Evolutionary conservation across 2,113 vertebrate genomes (phyloP).

Genomic region (Xenopus laevis): DNA sequence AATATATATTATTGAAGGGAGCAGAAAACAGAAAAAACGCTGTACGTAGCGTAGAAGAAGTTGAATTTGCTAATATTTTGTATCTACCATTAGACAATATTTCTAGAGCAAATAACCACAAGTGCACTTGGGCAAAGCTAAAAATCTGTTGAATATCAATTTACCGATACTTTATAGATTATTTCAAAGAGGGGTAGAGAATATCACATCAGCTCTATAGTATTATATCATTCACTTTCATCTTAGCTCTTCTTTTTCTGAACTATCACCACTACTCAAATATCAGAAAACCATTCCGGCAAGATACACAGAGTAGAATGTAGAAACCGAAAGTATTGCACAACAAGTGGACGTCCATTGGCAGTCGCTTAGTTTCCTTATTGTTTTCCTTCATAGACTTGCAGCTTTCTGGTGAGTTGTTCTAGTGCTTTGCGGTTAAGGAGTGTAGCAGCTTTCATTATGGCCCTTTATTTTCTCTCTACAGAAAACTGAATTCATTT

Average conservation of each 20-base stretch:
- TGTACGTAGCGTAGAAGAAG: too few species aligned
- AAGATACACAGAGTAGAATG: conserved; percentile 3
- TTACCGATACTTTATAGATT: neutral
- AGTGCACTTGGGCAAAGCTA: neutral
- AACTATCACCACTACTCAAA: neutral
- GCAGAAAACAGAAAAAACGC: too few species aligned
- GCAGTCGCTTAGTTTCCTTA: conserved; percentile 56
- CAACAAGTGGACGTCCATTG: neutral
- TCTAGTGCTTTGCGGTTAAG: conserved; percentile 81
- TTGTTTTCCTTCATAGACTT: conserved; percentile 63
- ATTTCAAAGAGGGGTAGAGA: too few species aligned
- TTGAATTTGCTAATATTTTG: too few species aligned
- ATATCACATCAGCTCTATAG: neutral
- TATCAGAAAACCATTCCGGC: neutral
- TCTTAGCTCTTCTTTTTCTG: neutral
- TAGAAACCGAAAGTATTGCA: conserved; percentile 18
- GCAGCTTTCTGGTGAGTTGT: conserved; percentile 75
- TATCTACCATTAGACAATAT: too few species aligned
- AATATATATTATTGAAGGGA: too few species aligned
- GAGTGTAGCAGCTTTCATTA: conserved; percentile 11
- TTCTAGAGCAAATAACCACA: too few species aligned
- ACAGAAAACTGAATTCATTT: too few species aligned
- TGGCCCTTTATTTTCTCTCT: too few species aligned
- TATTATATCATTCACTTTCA: neutral
- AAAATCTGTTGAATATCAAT: neutral